A percentile compares a stretch with the other conserved stretches of the same genome.
phyloP scores from a whole-genome alignment of 2,113 vertebrate genomes.

The Empidonax alnorum region DNA sequence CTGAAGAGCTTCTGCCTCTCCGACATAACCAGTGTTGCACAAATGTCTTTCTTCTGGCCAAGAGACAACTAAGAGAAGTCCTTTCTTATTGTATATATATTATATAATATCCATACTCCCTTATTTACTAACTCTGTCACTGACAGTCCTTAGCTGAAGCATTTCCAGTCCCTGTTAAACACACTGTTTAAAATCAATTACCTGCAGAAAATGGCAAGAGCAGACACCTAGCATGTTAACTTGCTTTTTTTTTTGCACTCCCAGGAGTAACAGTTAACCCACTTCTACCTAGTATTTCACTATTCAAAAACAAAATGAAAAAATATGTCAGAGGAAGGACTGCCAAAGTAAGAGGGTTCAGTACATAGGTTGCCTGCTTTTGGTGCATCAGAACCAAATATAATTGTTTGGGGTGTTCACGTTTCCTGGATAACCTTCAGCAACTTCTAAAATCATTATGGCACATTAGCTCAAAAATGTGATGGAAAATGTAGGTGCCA shows the following conservation, averaged over 20 bases:
- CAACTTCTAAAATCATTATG: background rate
- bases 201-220: background rate
- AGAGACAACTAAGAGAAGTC: background rate
- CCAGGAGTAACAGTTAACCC: background rate
- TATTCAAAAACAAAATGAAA: background rate
- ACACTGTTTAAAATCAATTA: background rate
- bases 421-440: background rate
- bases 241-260: background rate
- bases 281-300: background rate
- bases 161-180: background rate
- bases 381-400: background rate
- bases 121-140: background rate
- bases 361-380: background rate
- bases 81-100: background rate
- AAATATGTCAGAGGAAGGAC: background rate
- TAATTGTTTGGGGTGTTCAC: background rate
- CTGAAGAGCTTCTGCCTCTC: background rate
- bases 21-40: background rate
- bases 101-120: background rate
- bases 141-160: background rate
- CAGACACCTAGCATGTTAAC: background rate
- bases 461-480: background rate
- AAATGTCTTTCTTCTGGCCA: background rate
- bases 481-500: background rate
- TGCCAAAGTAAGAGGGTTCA: background rate